These are phyloP conservation scores for Sinocyclocheilus maitianheensis DNA, from an alignment of 2,113 vertebrate species.

Conservation along the genomic window DNA sequence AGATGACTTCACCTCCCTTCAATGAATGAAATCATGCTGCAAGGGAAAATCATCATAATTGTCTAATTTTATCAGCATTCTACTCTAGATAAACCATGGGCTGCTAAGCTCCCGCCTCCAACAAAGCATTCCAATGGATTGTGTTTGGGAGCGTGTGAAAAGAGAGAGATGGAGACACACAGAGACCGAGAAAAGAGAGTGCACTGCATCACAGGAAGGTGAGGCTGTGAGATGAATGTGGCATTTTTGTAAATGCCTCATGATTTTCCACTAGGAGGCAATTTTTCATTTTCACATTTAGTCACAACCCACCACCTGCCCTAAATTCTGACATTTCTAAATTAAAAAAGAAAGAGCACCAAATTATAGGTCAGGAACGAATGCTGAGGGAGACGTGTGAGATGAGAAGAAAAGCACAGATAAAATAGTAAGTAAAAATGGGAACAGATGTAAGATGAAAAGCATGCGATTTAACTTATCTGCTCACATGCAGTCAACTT, in stretches of 20 bases:
- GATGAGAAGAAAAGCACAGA: background rate
- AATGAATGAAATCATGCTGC: constrained; percentile 48
- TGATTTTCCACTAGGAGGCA: constrained; percentile 35
- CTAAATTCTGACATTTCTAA: constrained; percentile 26
- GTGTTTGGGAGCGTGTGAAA: background rate
- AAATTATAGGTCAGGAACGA: constrained; percentile 24
- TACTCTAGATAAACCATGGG: constrained; percentile 64
- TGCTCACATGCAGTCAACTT: background rate
- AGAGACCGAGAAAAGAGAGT: background rate
- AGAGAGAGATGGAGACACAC: background rate
- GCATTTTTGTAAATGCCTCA: constrained; percentile 31
- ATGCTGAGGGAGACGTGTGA: background rate
- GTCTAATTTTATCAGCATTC: constrained; percentile 74
- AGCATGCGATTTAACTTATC: background rate
- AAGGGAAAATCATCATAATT: constrained; percentile 71
- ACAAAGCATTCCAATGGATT: constrained; percentile 12
- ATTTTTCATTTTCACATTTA: constrained; percentile 37
- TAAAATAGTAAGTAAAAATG: constrained; percentile 12
- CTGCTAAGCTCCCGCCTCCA: constrained; percentile 42
- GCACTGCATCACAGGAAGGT: background rate
- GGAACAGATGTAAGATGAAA: constrained; percentile 17
- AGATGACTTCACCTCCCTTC: constrained; percentile 47
- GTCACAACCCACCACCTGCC: constrained; percentile 29
- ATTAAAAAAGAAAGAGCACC: constrained; percentile 11
- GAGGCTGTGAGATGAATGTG: background rate